Conservation (phyloP, 2,797 vertebrate genomes). For the Rhabdophis nuchalis region DNA sequence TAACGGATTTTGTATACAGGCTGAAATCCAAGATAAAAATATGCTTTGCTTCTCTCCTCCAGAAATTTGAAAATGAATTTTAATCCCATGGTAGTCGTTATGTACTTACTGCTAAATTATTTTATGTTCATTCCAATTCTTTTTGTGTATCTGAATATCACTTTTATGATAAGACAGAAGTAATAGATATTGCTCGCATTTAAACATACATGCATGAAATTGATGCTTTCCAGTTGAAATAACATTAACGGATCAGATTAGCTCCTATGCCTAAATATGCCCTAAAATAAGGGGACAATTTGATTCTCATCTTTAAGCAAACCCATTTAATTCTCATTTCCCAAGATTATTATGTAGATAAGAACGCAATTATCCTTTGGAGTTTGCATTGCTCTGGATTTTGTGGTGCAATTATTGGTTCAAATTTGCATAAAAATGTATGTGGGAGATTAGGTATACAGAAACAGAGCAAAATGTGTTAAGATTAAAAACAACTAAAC, state of each 20-base stretch:
- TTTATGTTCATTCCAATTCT: neutral
- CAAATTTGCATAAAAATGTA: neutral
- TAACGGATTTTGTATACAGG: neutral
- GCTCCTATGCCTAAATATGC: neutral
- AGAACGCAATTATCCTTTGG: neutral
- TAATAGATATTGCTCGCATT: neutral
- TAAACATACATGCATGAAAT: neutral
- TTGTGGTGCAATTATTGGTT: neutral
- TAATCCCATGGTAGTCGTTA: neutral
- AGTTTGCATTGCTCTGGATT: neutral
- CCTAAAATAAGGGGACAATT: neutral
- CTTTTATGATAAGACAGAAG: neutral
- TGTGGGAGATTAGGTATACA: neutral
- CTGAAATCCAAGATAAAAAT: neutral
- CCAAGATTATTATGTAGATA: neutral
- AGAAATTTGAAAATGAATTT: slow-evolving; percentile 16
- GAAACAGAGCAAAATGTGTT: neutral
- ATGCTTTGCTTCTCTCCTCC: neutral
- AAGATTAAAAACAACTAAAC: neutral
- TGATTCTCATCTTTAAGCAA: neutral
- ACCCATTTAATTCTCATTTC: neutral
- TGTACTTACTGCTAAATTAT: neutral
- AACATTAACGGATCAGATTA: neutral
- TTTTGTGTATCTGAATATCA: neutral
- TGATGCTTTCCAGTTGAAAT: neutral